These are phyloP conservation scores for Apotomis capreana DNA, from an alignment of 2,888 invertebrate genomes.

Conservation along the genomic window DNA sequence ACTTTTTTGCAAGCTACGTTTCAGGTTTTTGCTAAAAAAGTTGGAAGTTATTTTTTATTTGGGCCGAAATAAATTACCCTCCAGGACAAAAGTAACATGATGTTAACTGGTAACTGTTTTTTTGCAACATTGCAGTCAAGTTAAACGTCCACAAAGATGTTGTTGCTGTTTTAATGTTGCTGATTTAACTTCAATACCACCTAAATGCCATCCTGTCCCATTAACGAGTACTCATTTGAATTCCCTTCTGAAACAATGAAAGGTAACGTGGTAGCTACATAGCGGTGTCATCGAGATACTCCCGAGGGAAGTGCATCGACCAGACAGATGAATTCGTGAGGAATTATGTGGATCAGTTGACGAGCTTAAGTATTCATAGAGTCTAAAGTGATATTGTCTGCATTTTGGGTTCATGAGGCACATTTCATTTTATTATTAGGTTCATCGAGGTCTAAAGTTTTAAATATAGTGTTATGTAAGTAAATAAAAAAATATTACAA, in stretches of 20 bases:
- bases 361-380: not conserved
- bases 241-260: conserved; percentile 6
- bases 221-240: not conserved
- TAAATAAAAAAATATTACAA: too few species aligned
- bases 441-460: too few species aligned
- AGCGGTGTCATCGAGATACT: conserved; percentile 8
- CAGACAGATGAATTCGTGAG: conserved; percentile 8
- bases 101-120: too few species aligned
- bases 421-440: not conserved
- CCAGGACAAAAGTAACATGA: too few species aligned
- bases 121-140: too few species aligned
- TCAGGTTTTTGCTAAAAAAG: too few species aligned
- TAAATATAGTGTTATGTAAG: too few species aligned
- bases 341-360: conserved; percentile 5
- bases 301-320: conserved; percentile 7
- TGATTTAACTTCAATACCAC: not conserved
- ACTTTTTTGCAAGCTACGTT: too few species aligned
- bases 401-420: not conserved
- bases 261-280: not conserved
- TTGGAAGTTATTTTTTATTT: too few species aligned
- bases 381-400: not conserved
- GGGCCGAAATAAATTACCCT: too few species aligned
- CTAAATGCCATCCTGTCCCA: not conserved
- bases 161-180: not conserved
- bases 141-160: too few species aligned